Evolutionary conservation across 2,888 invertebrate species (phyloP), one percentile per base, ranked within the genome.

Genomic region (Lepidocyrtinus sp.): DNA sequence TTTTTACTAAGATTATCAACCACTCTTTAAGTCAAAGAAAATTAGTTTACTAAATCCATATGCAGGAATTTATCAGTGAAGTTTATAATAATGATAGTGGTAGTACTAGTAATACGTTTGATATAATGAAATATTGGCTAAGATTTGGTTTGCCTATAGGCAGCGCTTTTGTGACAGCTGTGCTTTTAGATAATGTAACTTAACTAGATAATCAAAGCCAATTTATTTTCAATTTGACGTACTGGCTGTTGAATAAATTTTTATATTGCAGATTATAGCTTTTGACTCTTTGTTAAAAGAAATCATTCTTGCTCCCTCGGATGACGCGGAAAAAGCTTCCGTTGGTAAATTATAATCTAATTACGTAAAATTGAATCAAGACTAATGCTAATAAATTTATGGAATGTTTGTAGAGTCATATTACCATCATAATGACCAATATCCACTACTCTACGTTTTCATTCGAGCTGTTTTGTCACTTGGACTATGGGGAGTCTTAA

Each of bases 151-250:
- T 81, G 26, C 76, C 77, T 1, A 73, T 81, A 22, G 81, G 81
- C 19, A 81, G 81, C 74, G 76, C 74, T 1, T 81, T 76, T 77
- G 74, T 81, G 26, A 63, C 73, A 26, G 81, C 81, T 45, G 77
- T 73, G 59, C 67, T 77, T 73, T 65, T 81, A 59, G 81, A 81
- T 25, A 77, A 64, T 81, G 81, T 81, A 81, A 70, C 46, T 36
- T n/a, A n/a, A n/a, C n/a, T n/a, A n/a, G 12, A 45, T 5, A 45
- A 9, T 5, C 12, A 45, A 45, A 45, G 7, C 45, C 45, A 55
- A 15, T 17, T 17, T 55, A 2, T 55, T n/a, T n/a, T 7, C 12
- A 22, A 19, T 19, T 62, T 21, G 12, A 12, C 22, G 17, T 24
- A 7, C 22, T 67, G n/a, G 24, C 64, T 3, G n/a, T 64, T 64